These are phyloP conservation scores for Aplocera efformata DNA, from an alignment of 2,888 invertebrate species.

Conservation along the genomic window DNA sequence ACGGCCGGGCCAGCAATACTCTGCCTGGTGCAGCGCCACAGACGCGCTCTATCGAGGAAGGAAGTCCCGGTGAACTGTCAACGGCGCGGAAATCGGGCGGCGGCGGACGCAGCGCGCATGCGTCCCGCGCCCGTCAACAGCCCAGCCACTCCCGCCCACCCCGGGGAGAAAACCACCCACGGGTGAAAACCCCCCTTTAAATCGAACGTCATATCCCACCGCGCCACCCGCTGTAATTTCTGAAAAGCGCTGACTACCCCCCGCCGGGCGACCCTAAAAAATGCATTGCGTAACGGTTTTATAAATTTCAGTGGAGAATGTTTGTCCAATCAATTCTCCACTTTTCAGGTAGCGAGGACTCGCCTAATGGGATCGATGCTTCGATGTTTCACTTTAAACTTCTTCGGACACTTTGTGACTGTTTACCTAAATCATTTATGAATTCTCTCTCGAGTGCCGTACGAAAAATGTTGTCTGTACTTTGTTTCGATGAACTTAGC, in stretches of 20 bases:
- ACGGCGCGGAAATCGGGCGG: constrained; percentile 82
- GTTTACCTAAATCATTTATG: no score
- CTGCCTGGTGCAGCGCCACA: constrained; percentile 58
- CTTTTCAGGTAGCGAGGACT: constrained; percentile 34
- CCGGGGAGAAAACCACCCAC: not conserved
- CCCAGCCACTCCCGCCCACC: constrained; percentile 51
- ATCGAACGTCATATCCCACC: constrained; percentile 79
- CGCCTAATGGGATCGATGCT: constrained; percentile 20
- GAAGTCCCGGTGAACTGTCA: constrained; percentile 82
- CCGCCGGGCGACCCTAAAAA: constrained; percentile 74
- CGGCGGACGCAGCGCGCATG: constrained; percentile 67
- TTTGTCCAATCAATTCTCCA: constrained; percentile 76
- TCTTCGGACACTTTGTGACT: not conserved
- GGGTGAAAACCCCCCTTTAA: constrained; percentile 54
- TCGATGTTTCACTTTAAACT: constrained; percentile 12
- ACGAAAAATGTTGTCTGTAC: no score
- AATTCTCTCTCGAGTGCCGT: no score
- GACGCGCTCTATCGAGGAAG: constrained; percentile 76
- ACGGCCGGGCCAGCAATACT: constrained; percentile 31
- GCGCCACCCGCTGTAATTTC: constrained; percentile 71
- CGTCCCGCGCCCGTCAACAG: constrained; percentile 80
- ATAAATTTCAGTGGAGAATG: constrained; percentile 60
- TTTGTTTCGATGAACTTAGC: no score
- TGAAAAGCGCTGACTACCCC: constrained; percentile 76
- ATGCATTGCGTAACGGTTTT: constrained; percentile 80